Percentiles rank a stretch among this genome's conserved stretches.
These are phyloP conservation scores for Mythimna pallens DNA, from an alignment of 2,888 invertebrate species.

Conservation along the genomic window DNA sequence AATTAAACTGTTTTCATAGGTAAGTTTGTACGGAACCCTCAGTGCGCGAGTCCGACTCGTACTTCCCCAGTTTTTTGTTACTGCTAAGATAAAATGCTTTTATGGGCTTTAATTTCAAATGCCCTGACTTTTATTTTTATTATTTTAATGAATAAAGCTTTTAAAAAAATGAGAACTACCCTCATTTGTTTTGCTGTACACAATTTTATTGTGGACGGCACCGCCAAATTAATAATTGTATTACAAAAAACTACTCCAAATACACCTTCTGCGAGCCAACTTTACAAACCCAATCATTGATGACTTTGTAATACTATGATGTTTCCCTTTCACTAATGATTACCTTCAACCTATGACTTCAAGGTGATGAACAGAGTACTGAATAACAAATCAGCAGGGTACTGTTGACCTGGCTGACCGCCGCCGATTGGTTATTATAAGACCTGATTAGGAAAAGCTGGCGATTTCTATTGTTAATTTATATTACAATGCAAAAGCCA, in stretches of 20 bases:
- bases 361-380: constrained; percentile 52
- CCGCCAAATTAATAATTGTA: neutral
- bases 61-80: too few relatives aligned
- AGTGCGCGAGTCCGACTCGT: too few relatives aligned
- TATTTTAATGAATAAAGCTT: too few relatives aligned
- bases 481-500: neutral
- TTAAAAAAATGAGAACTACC: too few relatives aligned
- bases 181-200: too few relatives aligned
- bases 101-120: too few relatives aligned
- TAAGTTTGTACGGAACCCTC: too few relatives aligned
- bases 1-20: too few relatives aligned
- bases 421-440: constrained; percentile 44
- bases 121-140: too few relatives aligned
- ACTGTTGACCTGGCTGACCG: constrained; percentile 52
- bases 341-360: constrained; percentile 72
- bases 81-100: too few relatives aligned
- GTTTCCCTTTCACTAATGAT: constrained; percentile 76
- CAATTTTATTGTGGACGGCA: too few relatives aligned
- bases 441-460: constrained; percentile 29
- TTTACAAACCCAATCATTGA: constrained; percentile 35
- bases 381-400: constrained; percentile 68
- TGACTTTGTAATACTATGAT: constrained; percentile 59
- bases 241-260: neutral
- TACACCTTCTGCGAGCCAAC: constrained; percentile 34
- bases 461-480: constrained; percentile 43